Conservation (phyloP, 2,888 invertebrate species). For the Cylloceria caligata region DNA sequence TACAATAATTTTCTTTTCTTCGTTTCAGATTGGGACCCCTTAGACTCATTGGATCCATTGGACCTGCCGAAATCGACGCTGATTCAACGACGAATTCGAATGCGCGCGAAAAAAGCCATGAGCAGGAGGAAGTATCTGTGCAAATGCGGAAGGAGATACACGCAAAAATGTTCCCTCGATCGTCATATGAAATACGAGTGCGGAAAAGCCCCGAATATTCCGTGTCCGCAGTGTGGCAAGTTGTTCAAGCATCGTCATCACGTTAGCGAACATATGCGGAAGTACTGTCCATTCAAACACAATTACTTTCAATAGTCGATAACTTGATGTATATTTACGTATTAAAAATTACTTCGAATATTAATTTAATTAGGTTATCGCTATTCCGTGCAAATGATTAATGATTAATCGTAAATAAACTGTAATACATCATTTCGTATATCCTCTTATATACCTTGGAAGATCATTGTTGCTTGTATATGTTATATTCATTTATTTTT, state of each 20-base stretch:
- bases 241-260: conserved; percentile 80
- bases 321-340: conserved; percentile 2
- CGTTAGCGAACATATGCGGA: conserved; percentile 72
- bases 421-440: conserved; percentile 24
- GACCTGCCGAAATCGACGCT: conserved; percentile 21
- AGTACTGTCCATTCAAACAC: conserved; percentile 63
- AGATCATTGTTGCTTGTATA: conserved; percentile 23
- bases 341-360: conserved; percentile 18
- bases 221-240: conserved; percentile 81
- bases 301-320: conserved; percentile 17
- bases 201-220: conserved; percentile 82
- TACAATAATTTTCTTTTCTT: conserved; percentile 54
- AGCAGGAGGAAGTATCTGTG: conserved; percentile 59
- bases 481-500: neutral
- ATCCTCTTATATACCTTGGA: conserved; percentile 1
- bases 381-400: conserved; percentile 1
- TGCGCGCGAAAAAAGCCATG: conserved; percentile 24
- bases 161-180: conserved; percentile 79
- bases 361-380: neutral
- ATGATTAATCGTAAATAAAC: conserved; percentile 15
- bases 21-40: conserved; percentile 45
- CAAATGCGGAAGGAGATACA: conserved; percentile 81
- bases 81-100: conserved; percentile 22
- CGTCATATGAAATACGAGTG: conserved; percentile 82
- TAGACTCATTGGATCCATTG: conserved; percentile 36